phyloP scores from a whole-genome alignment of 2,888 invertebrate genomes.

The Hypena proboscidalis region DNA sequence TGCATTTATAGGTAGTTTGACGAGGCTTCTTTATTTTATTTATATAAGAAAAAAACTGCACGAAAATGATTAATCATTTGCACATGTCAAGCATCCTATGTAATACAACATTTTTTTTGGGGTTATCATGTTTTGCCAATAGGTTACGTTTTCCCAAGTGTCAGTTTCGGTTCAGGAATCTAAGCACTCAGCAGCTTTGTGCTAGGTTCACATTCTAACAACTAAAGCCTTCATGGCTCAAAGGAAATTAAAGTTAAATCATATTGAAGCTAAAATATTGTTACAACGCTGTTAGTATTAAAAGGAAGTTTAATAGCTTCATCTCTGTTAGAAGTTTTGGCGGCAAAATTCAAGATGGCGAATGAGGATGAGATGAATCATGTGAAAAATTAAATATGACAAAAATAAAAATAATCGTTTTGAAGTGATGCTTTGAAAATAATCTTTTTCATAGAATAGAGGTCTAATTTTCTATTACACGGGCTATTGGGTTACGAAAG shows the following conservation, averaged over 20 bases:
- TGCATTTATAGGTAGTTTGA: no score
- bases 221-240: conserved; percentile 52
- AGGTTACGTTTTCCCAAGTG: conserved; percentile 61
- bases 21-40: no score
- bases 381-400: conserved; percentile 47
- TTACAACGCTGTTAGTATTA: conserved; percentile 71
- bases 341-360: conserved; percentile 49
- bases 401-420: conserved; percentile 50
- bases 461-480: conserved; percentile 56
- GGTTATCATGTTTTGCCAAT: no score
- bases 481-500: conserved; percentile 54
- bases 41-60: no score
- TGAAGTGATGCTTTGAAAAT: conserved; percentile 74
- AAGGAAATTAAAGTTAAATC: conserved; percentile 37
- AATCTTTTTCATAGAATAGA: conserved; percentile 49
- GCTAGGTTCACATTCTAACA: conserved; percentile 52
- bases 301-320: conserved; percentile 37
- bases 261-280: conserved; percentile 51
- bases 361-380: conserved; percentile 53
- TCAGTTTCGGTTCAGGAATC: conserved; percentile 63
- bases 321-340: conserved; percentile 35
- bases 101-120: no score
- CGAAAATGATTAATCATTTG: no score
- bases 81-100: no score
- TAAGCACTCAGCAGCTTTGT: conserved; percentile 49